phyloP scores from a whole-genome alignment of 2,113 vertebrate species.

The Blennius ocellaris region DNA sequence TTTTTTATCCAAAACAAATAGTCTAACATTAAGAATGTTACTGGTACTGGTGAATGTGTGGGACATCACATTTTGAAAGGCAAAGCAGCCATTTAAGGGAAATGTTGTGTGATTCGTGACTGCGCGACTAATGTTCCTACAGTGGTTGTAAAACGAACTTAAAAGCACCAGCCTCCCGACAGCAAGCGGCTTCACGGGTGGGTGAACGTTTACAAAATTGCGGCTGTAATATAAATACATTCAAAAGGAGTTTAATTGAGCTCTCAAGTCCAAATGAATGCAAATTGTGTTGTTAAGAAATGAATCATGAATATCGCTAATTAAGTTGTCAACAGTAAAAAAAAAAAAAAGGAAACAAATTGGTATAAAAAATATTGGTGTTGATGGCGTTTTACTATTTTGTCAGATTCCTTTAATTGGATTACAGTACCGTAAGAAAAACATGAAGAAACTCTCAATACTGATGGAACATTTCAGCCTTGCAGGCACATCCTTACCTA shows the following conservation, averaged over 20 bases:
- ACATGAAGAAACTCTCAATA: not conserved
- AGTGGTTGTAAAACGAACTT: too few species aligned
- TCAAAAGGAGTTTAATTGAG: conserved; percentile 5
- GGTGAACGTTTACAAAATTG: too few species aligned
- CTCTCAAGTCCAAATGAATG: not conserved
- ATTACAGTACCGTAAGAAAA: not conserved
- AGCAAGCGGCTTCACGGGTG: too few species aligned
- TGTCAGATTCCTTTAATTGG: not conserved
- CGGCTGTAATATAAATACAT: not conserved
- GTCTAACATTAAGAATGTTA: too few species aligned
- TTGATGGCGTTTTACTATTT: not conserved
- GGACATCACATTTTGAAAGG: too few species aligned
- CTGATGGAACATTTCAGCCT: not conserved
- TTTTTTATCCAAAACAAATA: too few species aligned
- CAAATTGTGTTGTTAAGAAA: not conserved
- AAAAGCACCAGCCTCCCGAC: too few species aligned
- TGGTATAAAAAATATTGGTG: not conserved
- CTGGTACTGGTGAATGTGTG: too few species aligned
- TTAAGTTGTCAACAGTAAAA: not conserved
- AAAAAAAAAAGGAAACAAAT: not conserved
- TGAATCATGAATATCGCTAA: not conserved
- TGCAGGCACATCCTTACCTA: not conserved
- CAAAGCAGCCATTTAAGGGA: too few species aligned
- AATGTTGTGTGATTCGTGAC: too few species aligned
- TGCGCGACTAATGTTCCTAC: too few species aligned